Base-by-base conservation (phyloP, 2,888 invertebrate genomes). In the Drosophila setosimentum region DNA sequence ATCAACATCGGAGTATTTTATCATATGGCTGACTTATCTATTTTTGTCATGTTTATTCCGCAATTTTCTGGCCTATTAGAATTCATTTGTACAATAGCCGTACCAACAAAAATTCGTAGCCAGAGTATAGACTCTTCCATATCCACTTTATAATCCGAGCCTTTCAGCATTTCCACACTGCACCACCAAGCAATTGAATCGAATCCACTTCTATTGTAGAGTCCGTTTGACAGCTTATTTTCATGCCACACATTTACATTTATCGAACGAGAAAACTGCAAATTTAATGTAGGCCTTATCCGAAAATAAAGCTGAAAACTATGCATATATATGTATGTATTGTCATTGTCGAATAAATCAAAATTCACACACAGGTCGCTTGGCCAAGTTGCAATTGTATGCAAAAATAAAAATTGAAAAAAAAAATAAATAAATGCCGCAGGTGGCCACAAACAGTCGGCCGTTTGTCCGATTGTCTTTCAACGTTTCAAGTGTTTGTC, bases 401-500 rank as follows among this genome's bases (percentile, higher is more conserved):
- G 89, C 85, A 89, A 89, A 87, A 79, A 49, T 8, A 57, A 35
- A 66, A 66, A 60, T 59, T 62, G 61, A 55, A 68, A 51, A 55
- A 57, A 64, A 45, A 51, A 61, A 51, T 51, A 42, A 61, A 79
- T 78, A 80, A 82, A 80, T 87, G 66, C 73, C 78, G 89, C 89
- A 89, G 89, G 89, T 89, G 89, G 87, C 83, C 83, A 59, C 77
- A 81, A 78, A 65, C 76, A 75, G 75, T 66, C 70, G 74, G 37
- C 64, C 69, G 64, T 58, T 65, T 48, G 73, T 68, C 69, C 55
- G 55, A 68, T 53, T 70, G 79, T 73, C 68, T 68, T 67, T 54
- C 45, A 63, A 24, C 76, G 60, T 80, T 88, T 80, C 82, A 84
- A 89, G 90, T 85, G 83, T 88, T 90, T 87, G 90, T 74, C 86